Evolutionary conservation across 1,140 invertebrate species (phyloP).

Genomic region (Gryllus bimaculatus): DNA sequence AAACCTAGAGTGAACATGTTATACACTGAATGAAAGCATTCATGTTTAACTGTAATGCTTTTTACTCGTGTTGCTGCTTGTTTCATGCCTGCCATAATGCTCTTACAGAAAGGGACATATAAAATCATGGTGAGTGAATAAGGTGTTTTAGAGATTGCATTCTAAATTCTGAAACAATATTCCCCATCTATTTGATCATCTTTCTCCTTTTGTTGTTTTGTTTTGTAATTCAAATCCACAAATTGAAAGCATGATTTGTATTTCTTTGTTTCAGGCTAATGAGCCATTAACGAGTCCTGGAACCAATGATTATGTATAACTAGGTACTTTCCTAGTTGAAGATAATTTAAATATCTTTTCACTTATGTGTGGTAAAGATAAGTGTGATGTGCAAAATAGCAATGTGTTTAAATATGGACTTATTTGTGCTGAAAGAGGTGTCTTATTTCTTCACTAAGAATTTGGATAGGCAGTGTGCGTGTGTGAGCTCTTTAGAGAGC

Average conservation of each 20-base stretch:
- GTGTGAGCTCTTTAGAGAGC: neutral
- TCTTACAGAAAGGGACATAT: conserved; percentile 11
- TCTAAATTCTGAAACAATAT: neutral
- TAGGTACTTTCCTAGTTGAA: conserved; percentile 16
- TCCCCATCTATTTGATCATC: neutral
- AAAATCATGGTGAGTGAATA: conserved; percentile 16
- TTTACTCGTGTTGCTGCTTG: conserved; percentile 17
- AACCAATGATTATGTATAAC: conserved; percentile 58
- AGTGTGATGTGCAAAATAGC: neutral
- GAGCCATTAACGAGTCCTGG: conserved; percentile 60
- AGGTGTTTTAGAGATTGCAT: neutral
- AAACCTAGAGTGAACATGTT: neutral
- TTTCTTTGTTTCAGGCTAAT: conserved; percentile 49
- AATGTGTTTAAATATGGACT: neutral
- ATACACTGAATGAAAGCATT: neutral
- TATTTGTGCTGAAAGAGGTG: neutral
- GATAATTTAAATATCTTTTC: neutral
- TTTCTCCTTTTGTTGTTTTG: neutral
- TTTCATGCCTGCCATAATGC: conserved; percentile 20
- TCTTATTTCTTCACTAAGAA: neutral
- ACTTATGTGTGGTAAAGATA: neutral
- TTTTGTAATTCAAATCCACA: too few relatives aligned
- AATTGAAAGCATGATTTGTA: neutral
- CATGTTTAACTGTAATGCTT: conserved; percentile 17
- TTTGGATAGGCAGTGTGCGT: neutral